Evolutionary conservation across 2,888 invertebrate genomes (phyloP), one percentile per base, ranked within the genome.

Genomic region (Salpingus planirostris): DNA sequence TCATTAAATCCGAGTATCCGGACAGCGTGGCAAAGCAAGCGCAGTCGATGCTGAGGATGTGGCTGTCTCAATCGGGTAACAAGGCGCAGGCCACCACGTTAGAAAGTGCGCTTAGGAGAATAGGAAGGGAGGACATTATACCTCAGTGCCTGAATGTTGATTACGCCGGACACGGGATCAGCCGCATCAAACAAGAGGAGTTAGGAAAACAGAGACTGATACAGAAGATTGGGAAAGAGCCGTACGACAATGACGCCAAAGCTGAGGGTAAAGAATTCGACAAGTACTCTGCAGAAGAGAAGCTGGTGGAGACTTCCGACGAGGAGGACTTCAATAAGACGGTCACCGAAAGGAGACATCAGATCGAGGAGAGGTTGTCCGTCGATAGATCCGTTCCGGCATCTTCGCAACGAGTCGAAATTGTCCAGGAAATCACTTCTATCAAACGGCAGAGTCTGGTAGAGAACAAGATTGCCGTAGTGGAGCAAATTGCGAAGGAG

Each of bases 101-200:
- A 48, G 92, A 93, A 62, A 73, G 82, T 49, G 91, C 89, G 1
- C 69, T 95, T 24, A 78, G 80, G 52, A 76, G 80, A 47, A 90
- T 95, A 40, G 87, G 87, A 33, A 74, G 95, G 48, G 90, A 90
- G 54, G 93, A 95, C 60, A 91, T 95, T 30, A 84, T 92, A 50
- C 80, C 82, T 44, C 82, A 86, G 50, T 89, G 88, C 62, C 80
- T 85, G 46, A 79, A 74, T 41, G 64, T 72, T 18, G 73, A 70
- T 10, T 71, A 71, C 42, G 18, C 33, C 4, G 67, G 58, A 57
- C 66, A 48, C 37, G 45, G 44, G 18, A 49, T 57, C 27, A 49
- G 46, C 44, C 53, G 52, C 6, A 50, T 51, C 40, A 55, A 44
- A 42, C 46, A 44, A 33, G 67, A 68, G 47, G 60, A 66, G 38